Evolutionary conservation across 2,888 invertebrate genomes (phyloP), one percentile per base, ranked within the genome.

Genomic region (Xylocampa areola): DNA sequence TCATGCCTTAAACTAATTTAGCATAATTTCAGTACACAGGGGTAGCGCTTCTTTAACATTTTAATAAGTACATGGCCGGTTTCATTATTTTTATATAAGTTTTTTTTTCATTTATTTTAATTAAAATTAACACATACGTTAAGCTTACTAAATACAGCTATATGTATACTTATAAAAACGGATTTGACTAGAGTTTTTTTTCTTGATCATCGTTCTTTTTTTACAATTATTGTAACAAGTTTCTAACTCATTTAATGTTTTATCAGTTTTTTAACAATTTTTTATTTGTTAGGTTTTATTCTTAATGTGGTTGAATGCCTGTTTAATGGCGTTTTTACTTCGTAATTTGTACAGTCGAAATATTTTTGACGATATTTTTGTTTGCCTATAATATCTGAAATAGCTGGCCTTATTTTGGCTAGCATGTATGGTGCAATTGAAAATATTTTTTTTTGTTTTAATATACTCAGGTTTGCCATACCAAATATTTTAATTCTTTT

Each of bases 41-140:
- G 77, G 84, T 84, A 82, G 78, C 77, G 23, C 68, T 69, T 70
- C n/a, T 66, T 74, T 68, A 75, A 76, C 67, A 78, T 80, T 82
- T 80, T 80, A 78, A 80, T 79, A 71, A 71, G 73, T 80, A 88
- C 79, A 91, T 93, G 93, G 93, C 92, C 92, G 92, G 92, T 91
- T 90, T 92, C 90, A 75, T 81, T 80, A 72, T 77, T 74, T 79
- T 78, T 78, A 77, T 79, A 76, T 79, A 76, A 77, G 59, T 73
- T 80, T 81, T 78, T 76, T 73, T 76, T 81, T 81, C 68, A 78
- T 80, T 77, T 73, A 76, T 70, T 76, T 77, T 72, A 62, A 73
- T 72, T 71, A 66, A 73, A 74, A 73, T 78, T 79, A 77, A 77
- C 71, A 76, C 68, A 73, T 79, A 83, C 73, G 76, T 74, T 75